phyloP scores from a whole-genome alignment of 2,797 vertebrate species.

The Peromyscus nudipes region DNA sequence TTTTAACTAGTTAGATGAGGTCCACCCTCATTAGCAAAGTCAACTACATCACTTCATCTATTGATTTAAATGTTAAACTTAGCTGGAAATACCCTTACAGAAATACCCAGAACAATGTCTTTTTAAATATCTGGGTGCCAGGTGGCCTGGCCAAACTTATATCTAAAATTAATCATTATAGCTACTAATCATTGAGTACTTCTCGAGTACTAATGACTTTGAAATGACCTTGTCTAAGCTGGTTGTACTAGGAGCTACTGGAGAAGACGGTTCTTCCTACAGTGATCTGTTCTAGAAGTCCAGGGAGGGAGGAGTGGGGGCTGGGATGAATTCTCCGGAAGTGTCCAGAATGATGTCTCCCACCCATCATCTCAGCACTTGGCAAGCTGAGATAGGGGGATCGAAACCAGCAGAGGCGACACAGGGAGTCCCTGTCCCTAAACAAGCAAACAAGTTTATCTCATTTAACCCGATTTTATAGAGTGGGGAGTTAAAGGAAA shows the following conservation, averaged over 20 bases:
- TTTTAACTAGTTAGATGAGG: neutral
- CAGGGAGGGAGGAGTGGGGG: neutral
- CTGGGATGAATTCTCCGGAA: neutral
- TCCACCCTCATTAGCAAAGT: neutral
- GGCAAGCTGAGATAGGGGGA: neutral
- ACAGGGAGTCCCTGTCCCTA: neutral
- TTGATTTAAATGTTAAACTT: neutral
- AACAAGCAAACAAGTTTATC: neutral
- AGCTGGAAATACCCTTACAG: neutral
- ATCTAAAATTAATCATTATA: neutral
- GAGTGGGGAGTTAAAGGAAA: neutral
- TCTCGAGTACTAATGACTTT: neutral
- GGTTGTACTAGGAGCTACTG: no score
- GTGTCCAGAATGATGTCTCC: neutral
- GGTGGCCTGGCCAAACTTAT: neutral
- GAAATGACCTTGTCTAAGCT: neutral
- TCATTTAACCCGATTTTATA: constrained; percentile 25
- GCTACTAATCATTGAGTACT: neutral
- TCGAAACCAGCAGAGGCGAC: neutral
- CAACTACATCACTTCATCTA: neutral
- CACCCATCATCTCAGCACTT: neutral
- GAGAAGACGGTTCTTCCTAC: neutral
- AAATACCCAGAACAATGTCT: neutral
- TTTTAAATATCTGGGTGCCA: neutral
- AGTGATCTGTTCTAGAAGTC: neutral